A percentile compares a stretch with the other conserved stretches of the same genome.
Evolutionary conservation across 2,888 invertebrate genomes (phyloP).

Genomic region (Pegoplata infirma): DNA sequence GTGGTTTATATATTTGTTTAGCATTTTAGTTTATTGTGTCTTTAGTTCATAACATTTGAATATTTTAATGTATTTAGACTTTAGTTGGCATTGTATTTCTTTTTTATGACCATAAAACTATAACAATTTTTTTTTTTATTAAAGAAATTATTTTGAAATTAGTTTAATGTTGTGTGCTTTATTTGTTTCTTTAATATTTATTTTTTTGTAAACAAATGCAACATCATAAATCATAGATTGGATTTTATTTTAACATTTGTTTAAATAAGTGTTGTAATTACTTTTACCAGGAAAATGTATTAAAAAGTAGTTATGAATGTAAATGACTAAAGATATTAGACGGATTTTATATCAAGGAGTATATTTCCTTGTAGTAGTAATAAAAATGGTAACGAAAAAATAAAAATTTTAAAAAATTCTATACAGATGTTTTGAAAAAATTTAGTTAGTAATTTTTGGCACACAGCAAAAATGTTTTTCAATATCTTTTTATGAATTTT

Average conservation of each 20-base stretch:
- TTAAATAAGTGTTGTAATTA: neutral
- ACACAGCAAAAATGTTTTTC: too few species aligned
- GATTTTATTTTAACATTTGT: conserved; percentile 21
- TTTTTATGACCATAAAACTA: conserved; percentile 11
- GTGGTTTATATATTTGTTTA: conserved; percentile 28
- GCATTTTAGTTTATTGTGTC: conserved; percentile 34
- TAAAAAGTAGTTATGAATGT: too few species aligned
- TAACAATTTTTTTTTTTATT: conserved; percentile 31
- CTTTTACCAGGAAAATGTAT: neutral
- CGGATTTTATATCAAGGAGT: neutral
- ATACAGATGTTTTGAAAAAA: too few species aligned
- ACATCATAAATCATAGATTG: neutral
- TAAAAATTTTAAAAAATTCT: too few species aligned
- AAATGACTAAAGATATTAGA: neutral
- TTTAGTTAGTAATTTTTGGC: too few species aligned
- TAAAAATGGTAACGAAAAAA: too few species aligned
- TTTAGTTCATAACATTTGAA: conserved; percentile 41
- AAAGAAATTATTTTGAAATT: conserved; percentile 52
- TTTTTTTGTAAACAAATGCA: conserved; percentile 1
- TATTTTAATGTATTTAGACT: conserved; percentile 53
- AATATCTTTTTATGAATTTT: too few species aligned
- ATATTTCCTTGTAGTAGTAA: neutral
- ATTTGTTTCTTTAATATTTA: neutral
- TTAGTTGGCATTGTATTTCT: conserved; percentile 26
- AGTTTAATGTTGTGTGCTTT: conserved; percentile 18